Percentiles rank a stretch among this genome's conserved stretches.
These are phyloP conservation scores for Prolemur simus DNA, from an alignment of 2,113 vertebrate species.

Conservation along the genomic window DNA sequence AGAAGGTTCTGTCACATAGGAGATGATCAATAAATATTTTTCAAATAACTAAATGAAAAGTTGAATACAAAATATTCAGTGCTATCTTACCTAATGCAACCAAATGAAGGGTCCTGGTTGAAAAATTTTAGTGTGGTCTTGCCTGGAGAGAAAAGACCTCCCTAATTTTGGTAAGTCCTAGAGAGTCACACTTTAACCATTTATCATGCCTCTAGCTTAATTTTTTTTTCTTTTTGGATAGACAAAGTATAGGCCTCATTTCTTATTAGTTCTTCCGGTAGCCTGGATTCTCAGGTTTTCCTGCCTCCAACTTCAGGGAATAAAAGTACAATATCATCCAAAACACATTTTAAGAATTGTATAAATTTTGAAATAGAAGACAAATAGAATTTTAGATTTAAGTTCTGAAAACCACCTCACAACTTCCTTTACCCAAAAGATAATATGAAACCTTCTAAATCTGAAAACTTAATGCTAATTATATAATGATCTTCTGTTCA, in stretches of 20 bases:
- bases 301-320: neutral
- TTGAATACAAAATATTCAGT: neutral
- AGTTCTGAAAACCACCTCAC: neutral
- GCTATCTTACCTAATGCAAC: neutral
- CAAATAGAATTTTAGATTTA: neutral
- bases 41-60: slow-evolving; percentile 12
- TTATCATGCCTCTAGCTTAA: neutral
- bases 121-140: neutral
- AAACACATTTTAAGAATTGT: neutral
- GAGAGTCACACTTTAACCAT: too few species aligned
- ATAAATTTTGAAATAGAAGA: neutral
- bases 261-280: neutral
- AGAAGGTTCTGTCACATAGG: neutral
- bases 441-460: neutral
- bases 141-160: neutral
- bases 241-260: neutral
- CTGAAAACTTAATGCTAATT: neutral
- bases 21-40: neutral
- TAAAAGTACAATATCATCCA: neutral
- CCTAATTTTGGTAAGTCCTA: neutral
- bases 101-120: neutral
- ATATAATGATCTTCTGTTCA: neutral
- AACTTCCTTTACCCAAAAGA: neutral
- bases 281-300: neutral
- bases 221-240: neutral